A percentile compares a stretch with the other conserved stretches of the same genome.
Conservation (phyloP, 2,113 vertebrate genomes). For the Epinephelus fuscoguttatus region DNA sequence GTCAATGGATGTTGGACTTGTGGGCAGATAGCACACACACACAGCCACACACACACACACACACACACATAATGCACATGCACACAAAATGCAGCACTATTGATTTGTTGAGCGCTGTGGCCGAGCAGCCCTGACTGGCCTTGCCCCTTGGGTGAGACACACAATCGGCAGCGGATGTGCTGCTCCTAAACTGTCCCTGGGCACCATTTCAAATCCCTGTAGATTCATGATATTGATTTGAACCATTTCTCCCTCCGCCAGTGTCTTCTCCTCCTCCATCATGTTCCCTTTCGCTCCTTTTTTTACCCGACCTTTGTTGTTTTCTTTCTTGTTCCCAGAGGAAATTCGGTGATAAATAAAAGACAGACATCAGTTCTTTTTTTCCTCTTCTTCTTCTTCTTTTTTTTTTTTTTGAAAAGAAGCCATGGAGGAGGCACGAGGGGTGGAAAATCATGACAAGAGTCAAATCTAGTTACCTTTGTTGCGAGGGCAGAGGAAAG, state of each 20-base stretch:
- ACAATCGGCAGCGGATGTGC: slow-evolving; percentile 74
- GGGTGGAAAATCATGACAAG: slow-evolving; percentile 47
- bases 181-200: slow-evolving; percentile 75
- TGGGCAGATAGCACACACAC: slow-evolving; percentile 43
- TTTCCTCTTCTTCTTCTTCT: neutral
- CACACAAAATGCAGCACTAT: slow-evolving; percentile 65
- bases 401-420: neutral
- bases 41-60: slow-evolving; percentile 28
- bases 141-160: slow-evolving; percentile 71
- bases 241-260: slow-evolving; percentile 55
- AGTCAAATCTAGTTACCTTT: slow-evolving; percentile 68
- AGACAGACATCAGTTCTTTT: slow-evolving; percentile 36
- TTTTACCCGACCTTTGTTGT: slow-evolving; percentile 66
- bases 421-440: slow-evolving; percentile 2
- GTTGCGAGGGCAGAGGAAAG: slow-evolving; percentile 23
- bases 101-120: slow-evolving; percentile 71
- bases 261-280: slow-evolving; percentile 68
- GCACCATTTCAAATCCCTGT: slow-evolving; percentile 74
- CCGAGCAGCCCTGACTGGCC: slow-evolving; percentile 63
- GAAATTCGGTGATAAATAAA: slow-evolving; percentile 75
- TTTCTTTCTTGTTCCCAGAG: slow-evolving; percentile 67
- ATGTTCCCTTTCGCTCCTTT: slow-evolving; percentile 64
- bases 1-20: slow-evolving; percentile 48
- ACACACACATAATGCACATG: slow-evolving; percentile 19
- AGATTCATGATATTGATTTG: slow-evolving; percentile 79